Evolutionary conservation across 2,888 invertebrate genomes (phyloP), one percentile per base, ranked within the genome.

Genomic region (Eupelmus urozonus): DNA sequence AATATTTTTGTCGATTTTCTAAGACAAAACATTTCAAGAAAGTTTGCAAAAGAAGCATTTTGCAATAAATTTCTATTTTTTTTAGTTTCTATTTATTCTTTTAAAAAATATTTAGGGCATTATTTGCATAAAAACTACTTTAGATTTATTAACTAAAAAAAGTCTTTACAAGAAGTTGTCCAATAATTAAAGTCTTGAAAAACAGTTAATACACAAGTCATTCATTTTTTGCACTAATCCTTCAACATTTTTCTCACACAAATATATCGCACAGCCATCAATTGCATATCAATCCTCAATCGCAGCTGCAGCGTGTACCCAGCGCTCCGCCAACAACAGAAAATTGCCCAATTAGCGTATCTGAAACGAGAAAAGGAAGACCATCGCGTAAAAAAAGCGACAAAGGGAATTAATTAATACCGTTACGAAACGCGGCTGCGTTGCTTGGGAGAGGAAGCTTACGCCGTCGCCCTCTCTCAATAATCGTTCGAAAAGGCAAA

Each of bases 281-380:
- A 18, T 55, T 55, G 16, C 11, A 23, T n/a, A n/a, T 55, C 40
- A 20, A 66, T 29, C 42, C n/a, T 25, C 20, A 29, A 3, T 20
- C 23, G 18, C 0, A 7, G 9, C 49, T 4, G 16, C 49, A 13
- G 49, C 49, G n/a, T n/a, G n/a, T n/a, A n/a, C n/a, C n/a, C n/a
- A n/a, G n/a, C n/a, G n/a, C n/a, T n/a, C n/a, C n/a, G n/a, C n/a
- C n/a, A n/a, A n/a, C n/a, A n/a, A 27, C n/a, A 40, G 20, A 34
- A 51, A 53, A 60, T 34, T 49, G 25, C 13, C 18, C 57, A 70
- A 71, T 71, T 72, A 71, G 1, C 23, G 18, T 45, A 25, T 55
- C 13, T 25, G 16, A 27, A 77, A 53, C 34, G 29, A 66, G 53
- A 66, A 66, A 59, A 72, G 72, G 72, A 72, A 72, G 77, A 60